Evolutionary conservation across 2,888 invertebrate species (phyloP), one percentile per base, ranked within the genome.

Genomic region (Atrina japonica): DNA sequence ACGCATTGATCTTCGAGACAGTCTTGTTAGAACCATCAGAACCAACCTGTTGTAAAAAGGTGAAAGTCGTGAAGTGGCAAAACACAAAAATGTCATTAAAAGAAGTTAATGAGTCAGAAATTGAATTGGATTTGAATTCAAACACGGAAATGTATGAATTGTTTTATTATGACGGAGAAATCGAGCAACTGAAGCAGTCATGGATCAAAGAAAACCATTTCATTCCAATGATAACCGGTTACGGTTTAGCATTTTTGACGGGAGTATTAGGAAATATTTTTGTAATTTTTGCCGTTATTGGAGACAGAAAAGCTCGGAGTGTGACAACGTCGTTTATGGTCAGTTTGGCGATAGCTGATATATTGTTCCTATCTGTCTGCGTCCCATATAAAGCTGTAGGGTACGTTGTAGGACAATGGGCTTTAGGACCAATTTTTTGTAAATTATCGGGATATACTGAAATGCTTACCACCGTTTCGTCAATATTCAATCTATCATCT

Each of bases 401-500:
- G 67, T 90, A 91, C 77, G 91, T 92, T 73, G 77, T 88, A 9
- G 83, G 88, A 3, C 86, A 89, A 69, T 92, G 92, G 91, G 88
- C 90, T 25, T 88, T 89, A 16, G 89, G 89, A 14, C 88, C 88
- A 27, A 84, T 88, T n/a, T 84, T 92, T 49, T 92, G 92, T 84
- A 92, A 91, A 82, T 69, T 91, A 61, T 90, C 92, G 0, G 89
- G 89, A 40, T 92, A 91, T 80, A 90, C 89, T 2, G 91, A 92
- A 77, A 89, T 91, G 75, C 83, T 92, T 27, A 91, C 92, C 0
- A 92, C 92, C 1, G 88, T 90, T 5, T 91, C 91, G 0, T 92
- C 92, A 14, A 91, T 92, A 2, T 88, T 92, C 41, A 92, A 92
- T 76, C 86, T 92, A 9, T 89, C 91, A 40, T 92, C 92, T 1